A percentile compares a stretch with the other conserved stretches of the same genome.
These are phyloP conservation scores for Aplysina aerophoba DNA, from an alignment of 37 sponge, comb jelly and placozoan species.

Conservation along the genomic window DNA sequence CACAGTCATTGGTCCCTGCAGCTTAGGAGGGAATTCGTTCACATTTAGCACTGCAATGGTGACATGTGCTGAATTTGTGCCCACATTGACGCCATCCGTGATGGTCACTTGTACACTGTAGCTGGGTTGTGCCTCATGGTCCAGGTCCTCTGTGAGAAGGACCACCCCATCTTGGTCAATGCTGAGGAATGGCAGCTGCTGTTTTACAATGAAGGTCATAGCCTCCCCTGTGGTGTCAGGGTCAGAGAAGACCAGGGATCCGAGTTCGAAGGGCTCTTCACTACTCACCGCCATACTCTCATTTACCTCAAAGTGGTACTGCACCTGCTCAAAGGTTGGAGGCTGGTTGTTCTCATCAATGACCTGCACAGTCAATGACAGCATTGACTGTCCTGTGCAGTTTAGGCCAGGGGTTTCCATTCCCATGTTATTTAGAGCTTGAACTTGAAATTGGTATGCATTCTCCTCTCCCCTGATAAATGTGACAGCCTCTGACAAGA, in stretches of 20 bases:
- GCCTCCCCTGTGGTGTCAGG: constrained; percentile 34
- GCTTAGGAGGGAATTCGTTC: constrained; percentile 53
- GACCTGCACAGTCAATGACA: constrained; percentile 49
- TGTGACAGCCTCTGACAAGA: constrained; percentile 34
- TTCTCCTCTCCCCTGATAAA: constrained; percentile 43
- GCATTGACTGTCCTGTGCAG: background rate
- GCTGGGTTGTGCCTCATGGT: constrained; percentile 35
- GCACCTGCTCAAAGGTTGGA: constrained; percentile 24
- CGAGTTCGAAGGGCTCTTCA: constrained; percentile 2
- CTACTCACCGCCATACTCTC: constrained; percentile 35
- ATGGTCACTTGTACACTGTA: constrained; percentile 33
- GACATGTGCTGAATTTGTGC: constrained; percentile 31
- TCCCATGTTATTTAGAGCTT: constrained; percentile 12
- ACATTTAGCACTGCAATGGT: constrained; percentile 53
- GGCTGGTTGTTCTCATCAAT: constrained; percentile 57
- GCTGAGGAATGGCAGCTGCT: constrained; percentile 25
- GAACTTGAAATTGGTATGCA: constrained; percentile 41
- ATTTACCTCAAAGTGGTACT: constrained; percentile 28
- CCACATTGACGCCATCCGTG: constrained; percentile 56
- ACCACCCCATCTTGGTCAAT: constrained; percentile 28
- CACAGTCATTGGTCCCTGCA: constrained; percentile 16
- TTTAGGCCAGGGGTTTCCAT: background rate
- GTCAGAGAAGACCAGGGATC: constrained; percentile 38
- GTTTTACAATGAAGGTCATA: constrained; percentile 30
- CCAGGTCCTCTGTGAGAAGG: constrained; percentile 24